These are phyloP conservation scores for Nymphalis urticae DNA, from an alignment of 2,888 invertebrate genomes.

Conservation along the genomic window DNA sequence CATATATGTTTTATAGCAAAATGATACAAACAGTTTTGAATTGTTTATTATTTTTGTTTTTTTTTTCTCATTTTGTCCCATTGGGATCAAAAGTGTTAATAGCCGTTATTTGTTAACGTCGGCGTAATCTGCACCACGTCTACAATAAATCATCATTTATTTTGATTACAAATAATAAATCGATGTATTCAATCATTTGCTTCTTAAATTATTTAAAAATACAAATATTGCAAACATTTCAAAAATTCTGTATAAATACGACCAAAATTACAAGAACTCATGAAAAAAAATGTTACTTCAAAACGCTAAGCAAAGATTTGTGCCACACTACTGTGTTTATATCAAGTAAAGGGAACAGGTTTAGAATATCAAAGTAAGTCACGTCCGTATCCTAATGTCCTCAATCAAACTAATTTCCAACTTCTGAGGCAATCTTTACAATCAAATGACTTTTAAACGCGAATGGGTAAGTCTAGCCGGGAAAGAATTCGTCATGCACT, in stretches of 20 bases:
- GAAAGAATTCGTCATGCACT: constrained; percentile 9
- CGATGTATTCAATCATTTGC: too few relatives aligned
- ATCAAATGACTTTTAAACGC: constrained; percentile 26
- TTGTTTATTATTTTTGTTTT: too few relatives aligned
- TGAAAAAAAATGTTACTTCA: neutral
- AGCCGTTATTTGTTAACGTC: too few relatives aligned
- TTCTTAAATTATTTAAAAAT: neutral
- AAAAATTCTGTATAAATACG: neutral
- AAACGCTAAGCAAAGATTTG: neutral
- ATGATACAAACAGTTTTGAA: too few relatives aligned
- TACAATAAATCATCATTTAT: too few relatives aligned
- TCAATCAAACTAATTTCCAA: constrained; percentile 26
- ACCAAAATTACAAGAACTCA: neutral
- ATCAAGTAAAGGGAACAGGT: neutral
- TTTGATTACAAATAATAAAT: too few relatives aligned
- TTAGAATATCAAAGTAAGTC: constrained; percentile 13
- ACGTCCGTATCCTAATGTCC: constrained; percentile 15
- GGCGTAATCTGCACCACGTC: too few relatives aligned
- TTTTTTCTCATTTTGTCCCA: too few relatives aligned
- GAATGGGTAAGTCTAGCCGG: constrained; percentile 9
- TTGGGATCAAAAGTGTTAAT: too few relatives aligned
- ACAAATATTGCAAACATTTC: neutral
- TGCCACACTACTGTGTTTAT: neutral
- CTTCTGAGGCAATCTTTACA: constrained; percentile 25
- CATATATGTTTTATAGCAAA: too few relatives aligned